Evolutionary conservation across 2,888 invertebrate species (phyloP).

Genomic region (Mystacides longicornis): DNA sequence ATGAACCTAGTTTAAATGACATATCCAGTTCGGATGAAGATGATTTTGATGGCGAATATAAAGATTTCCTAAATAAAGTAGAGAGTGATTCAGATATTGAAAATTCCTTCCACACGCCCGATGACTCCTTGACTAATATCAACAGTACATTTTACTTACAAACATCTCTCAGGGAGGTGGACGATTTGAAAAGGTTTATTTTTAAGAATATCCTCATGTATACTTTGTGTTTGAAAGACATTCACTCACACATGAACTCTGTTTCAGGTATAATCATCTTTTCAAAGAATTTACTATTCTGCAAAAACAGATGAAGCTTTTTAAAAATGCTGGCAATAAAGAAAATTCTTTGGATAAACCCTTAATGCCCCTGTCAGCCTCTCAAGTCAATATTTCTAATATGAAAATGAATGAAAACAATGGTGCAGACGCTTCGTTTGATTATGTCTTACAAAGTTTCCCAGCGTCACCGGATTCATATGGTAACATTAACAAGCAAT

Average conservation of each 20-base stretch:
- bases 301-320: slow-evolving; percentile 41
- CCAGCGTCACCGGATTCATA: background rate
- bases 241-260: background rate
- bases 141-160: slow-evolving; percentile 21
- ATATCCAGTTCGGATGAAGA: slow-evolving; percentile 25
- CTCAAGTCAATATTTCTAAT: slow-evolving; percentile 18
- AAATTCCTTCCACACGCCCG: slow-evolving; percentile 9
- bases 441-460: background rate
- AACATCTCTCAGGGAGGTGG: slow-evolving; percentile 40
- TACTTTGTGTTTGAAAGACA: background rate
- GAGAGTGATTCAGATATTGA: slow-evolving; percentile 23
- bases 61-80: slow-evolving; percentile 22
- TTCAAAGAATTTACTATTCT: slow-evolving; percentile 50
- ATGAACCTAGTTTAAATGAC: slow-evolving; percentile 24
- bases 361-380: slow-evolving; percentile 11
- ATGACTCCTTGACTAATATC: slow-evolving; percentile 8
- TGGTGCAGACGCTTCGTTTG: background rate
- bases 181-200: slow-evolving; percentile 46
- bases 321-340: slow-evolving; percentile 26
- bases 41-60: slow-evolving; percentile 26
- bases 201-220: background rate
- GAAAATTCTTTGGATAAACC: slow-evolving; percentile 44
- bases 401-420: slow-evolving; percentile 13
- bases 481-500: background rate
- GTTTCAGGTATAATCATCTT: slow-evolving; percentile 49